Base-by-base conservation (phyloP, 2,888 invertebrate genomes). In the Zaprionus lineosus region DNA sequence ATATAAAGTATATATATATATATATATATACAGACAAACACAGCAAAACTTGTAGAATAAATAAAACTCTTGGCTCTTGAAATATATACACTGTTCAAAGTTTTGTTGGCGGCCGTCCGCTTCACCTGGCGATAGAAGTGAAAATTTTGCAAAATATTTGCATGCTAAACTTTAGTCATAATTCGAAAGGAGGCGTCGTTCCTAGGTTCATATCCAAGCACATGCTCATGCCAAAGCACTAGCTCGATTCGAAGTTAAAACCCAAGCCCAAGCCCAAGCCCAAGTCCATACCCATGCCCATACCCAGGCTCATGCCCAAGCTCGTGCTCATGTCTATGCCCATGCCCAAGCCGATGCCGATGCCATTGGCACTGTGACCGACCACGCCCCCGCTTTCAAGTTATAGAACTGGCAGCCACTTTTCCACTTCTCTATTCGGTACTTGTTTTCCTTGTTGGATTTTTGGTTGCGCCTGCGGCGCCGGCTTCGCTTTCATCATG, bases 61-160 rank as follows among this genome's bases (percentile, higher is more conserved):
- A 77, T 84, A 84, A 69, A 70, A 73, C 63, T 70, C 57, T n/a
- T 11, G 41, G 29, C 47, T 56, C 76, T 58, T 75, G 76, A 68
- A 63, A 75, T 72, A 65, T 72, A 46, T 57, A 61, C 41, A 61
- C 72, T 59, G 76, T 62, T 64, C 44, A 69, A 77, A 83, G 59
- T 83, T 77, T 68, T 66, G 60, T 43, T 64, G 50, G 52, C 69
- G 37, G 40, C 48, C 36, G 67, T 72, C 58, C 64, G 71, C 40
- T 43, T 79, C 81, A 69, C 84, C 84, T 79, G 81, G 69, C 58
- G 46, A 53, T 50, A 33, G 29, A 70, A 56, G 60, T 65, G 61
- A 53, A 74, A 84, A 74, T 74, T 74, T 69, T 43, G 71, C 84
- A 81, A 79, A 79, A 79, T 81, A 79, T 84, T 79, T 79, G 78